Base-by-base conservation (phyloP, 2,797 vertebrate species). In the Neoniphon sammara region DNA sequence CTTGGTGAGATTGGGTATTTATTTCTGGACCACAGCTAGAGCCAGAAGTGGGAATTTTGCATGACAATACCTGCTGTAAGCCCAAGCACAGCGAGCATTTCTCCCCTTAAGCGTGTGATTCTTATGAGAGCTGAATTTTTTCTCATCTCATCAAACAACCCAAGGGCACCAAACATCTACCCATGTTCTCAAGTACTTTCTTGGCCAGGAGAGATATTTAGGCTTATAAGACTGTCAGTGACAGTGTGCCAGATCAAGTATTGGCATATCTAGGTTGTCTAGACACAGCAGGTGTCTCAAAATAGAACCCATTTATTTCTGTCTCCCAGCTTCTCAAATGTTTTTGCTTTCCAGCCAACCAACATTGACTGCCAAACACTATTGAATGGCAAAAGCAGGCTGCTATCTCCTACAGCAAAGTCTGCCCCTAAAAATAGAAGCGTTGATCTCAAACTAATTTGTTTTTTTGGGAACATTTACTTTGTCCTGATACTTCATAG, bases 261-360 rank as follows among this genome's bases (percentile, higher is more conserved):
- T 83, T 86, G 86, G 74, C 63, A 62, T 71, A 85, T 81, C 73
- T 82, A n/a, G 75, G 79, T 70, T 78, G 73, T 85, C 80, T 70
- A 70, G 80, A 82, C 78, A 77, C 60, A 83, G 80, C 86, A 85
- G 76, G 84, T 83, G 69, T 75, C 71, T 81, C 12, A 9, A 85
- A 85, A 88, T 81, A 87, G 72, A 80, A 78, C 76, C 75, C 52
- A 85, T 86, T 86, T 75, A 81, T 90, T 84, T 80, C 65, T 70
- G 71, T 85, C 77, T 85, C 49, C 25, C 25, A 66, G 57, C 60
- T 63, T 12, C 64, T 85, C 44, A 74, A 53, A 60, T 71, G 49
- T 64, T 66, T 12, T 46, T 52, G 65, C 59, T 72, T 60, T 61
- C 57, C 42, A 67, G 73, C 74, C 60, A 81, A 75, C 67, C 30